Conservation (phyloP, 2,113 vertebrate genomes). For the Ranitomeya variabilis region DNA sequence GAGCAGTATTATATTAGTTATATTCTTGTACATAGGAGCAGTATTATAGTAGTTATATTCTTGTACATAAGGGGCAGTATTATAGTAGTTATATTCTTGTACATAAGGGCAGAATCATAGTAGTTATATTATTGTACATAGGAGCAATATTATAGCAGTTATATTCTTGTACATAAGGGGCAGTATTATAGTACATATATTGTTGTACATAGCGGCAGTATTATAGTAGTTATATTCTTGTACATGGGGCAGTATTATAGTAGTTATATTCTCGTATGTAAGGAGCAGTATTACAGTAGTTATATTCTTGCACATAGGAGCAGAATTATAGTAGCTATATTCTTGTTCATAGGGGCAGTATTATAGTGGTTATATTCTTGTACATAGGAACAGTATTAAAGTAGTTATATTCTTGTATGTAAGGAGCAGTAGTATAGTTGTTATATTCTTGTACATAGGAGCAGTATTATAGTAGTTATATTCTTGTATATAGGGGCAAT, state of each 20-base stretch:
- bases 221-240: too few species aligned
- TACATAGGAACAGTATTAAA: not conserved
- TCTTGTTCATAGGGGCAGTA: not conserved
- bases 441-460: not conserved
- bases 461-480: not conserved
- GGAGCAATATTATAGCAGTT: not conserved
- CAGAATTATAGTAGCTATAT: not conserved
- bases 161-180: not conserved
- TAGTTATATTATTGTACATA: conserved; percentile 1
- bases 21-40: not conserved
- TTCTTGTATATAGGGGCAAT: not conserved
- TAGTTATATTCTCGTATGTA: too few species aligned
- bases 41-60: conserved; percentile 15
- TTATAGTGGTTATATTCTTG: conserved; percentile 1
- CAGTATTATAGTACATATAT: not conserved
- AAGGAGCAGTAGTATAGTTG: not conserved
- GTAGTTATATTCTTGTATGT: not conserved
- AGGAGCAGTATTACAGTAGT: too few species aligned
- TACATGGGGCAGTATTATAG: too few species aligned
- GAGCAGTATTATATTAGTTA: not conserved
- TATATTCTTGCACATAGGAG: too few species aligned
- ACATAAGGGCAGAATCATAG: not conserved
- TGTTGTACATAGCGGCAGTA: not conserved
- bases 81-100: conserved; percentile 3
- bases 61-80: not conserved